phyloP scores from a whole-genome alignment of 2,888 invertebrate genomes.

The Pilophorus perplexus region DNA sequence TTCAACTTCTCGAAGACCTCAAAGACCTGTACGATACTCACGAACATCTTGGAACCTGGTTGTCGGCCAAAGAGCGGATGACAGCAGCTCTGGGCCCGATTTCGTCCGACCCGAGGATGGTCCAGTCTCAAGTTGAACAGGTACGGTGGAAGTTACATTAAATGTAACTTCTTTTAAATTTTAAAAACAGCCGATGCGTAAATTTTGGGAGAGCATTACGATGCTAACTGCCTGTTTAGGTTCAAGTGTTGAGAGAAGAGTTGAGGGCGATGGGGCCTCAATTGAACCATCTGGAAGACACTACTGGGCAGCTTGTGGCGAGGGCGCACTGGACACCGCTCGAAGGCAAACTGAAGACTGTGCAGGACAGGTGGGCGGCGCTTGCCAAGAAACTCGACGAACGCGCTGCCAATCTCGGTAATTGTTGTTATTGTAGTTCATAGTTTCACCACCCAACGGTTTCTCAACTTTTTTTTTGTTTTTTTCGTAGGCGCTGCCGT shows the following conservation, averaged over 20 bases:
- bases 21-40: constrained; percentile 90
- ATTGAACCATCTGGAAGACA: constrained; percentile 67
- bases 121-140: constrained; percentile 93
- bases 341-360: constrained; percentile 66
- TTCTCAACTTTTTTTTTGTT: not conserved
- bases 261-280: constrained; percentile 90
- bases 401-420: constrained; percentile 79
- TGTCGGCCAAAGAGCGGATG: constrained; percentile 92
- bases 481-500: constrained; percentile 71
- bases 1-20: constrained; percentile 77
- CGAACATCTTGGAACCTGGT: constrained; percentile 80
- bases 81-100: constrained; percentile 92
- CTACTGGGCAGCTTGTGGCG: constrained; percentile 9
- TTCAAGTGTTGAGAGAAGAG: constrained; percentile 91
- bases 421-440: not conserved
- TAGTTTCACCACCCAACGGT: not conserved
- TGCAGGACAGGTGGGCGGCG: constrained; percentile 62
- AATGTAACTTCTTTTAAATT: no score
- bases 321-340: constrained; percentile 33
- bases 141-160: no score
- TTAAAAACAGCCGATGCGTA: no score
- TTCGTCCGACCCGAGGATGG: constrained; percentile 92
- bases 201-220: not conserved
- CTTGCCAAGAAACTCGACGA: constrained; percentile 71
- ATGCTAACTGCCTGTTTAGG: constrained; percentile 30